Evolutionary conservation across 2,888 invertebrate species (phyloP), one percentile per base, ranked within the genome.

Genomic region (Tenthredo amoena): DNA sequence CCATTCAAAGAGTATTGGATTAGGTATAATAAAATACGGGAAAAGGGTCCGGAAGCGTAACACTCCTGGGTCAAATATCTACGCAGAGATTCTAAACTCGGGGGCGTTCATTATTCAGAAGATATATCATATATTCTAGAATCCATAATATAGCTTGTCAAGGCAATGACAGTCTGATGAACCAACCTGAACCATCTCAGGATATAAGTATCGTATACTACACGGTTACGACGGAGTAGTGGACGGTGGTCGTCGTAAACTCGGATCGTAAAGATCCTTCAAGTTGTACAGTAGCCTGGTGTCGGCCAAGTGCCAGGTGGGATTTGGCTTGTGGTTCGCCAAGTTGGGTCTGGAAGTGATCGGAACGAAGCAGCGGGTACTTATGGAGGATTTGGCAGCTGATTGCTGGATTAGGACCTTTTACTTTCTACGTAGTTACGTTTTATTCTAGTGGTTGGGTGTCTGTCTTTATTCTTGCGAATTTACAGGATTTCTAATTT

Each of bases 381-480:
- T 83, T 50, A 83, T 18, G 43, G 31, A 83, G 68, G 83, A 83
- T 83, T 83, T 68, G 71, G 31, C 6, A 83, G 68, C 83, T 83
- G 83, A 83, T 83, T 83, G 83, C 83, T 37, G 83, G 83, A 83
- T 83, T 71, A 83, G 68, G 71, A 83, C 83, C 71, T 71, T 65
- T 81, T 81, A 81, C 50, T 77, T 50, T 55, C 77, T 55, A 15
- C 50, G 18, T 21, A 50, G 31, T 77, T 37, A 9, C 40, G 21
- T 26, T 62, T 31, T 62, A 37, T 34, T 81, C 40, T 62, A 55
- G 12, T 2, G n/a, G 50, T 1, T 50, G n/a, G 18, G 7, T n/a
- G n/a, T n/a, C 55, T 50, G 5, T 21, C 31, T 37, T 34, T n/a
- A n/a, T 62, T 58, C n/a, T 34, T 18, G 7, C 18, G n/a, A 18